Evolutionary conservation across 1,140 invertebrate genomes (phyloP), one percentile per base, ranked within the genome.

Genomic region (Aleiodes sp.): DNA sequence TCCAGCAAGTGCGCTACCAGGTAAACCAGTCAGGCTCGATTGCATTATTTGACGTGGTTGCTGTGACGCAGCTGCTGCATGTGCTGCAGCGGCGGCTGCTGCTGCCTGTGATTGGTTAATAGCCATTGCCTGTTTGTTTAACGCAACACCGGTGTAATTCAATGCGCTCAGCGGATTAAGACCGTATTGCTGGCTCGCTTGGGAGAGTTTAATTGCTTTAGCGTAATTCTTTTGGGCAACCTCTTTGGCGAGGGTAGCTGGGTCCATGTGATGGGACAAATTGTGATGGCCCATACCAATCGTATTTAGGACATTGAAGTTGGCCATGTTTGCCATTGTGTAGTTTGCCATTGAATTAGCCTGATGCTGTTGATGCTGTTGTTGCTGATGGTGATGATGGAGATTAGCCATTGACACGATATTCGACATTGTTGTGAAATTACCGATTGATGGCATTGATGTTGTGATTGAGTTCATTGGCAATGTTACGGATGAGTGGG

Each of bases 181-280:
- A 35, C 78, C 82, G 75, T 84, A 87, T 21, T 79, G 78, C 35
- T 83, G 82, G 2, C 82, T 73, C 7, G 85, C 86, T 29, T 88
- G 88, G 2, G 90, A 90, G 39, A 90, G 77, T 75, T 91, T 92
- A 24, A 91, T 80, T 0, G 88, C 89, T 73, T 90, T 91, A 12
- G 91, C 91, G 80, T 93, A 93, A 76, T 92, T 93, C 82, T 93
- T 92, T 75, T 93, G 92, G 28, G 92, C 92, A 61, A 92, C 91
- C 75, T 93, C 92, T 77, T 93, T 93, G 73, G 92, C 92, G 28
- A 92, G 74, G 12, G 89, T 80, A 6, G 90, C 90, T 0, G 89
- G 88, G 81, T 91, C 90, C 26, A 87, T 80, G 80, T 19, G 8
- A 60, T 71, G 6, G 80, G 63, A 0, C 75, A 75, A n/a, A n/a